Conservation (phyloP, 2,113 vertebrate genomes). For the Xenopus tropicalis region DNA sequence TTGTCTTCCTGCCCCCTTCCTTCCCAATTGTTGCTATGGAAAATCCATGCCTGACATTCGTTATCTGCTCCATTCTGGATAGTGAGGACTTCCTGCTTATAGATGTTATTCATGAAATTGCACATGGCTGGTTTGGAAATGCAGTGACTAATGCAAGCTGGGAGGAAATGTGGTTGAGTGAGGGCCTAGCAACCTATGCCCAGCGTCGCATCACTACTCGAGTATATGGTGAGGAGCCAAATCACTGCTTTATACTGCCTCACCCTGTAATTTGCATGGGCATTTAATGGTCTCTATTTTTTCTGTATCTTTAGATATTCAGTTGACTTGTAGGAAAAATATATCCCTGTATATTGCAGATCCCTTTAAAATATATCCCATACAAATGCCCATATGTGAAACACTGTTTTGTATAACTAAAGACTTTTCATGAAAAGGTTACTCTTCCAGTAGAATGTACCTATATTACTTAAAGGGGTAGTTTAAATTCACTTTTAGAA, state of each 20-base stretch:
- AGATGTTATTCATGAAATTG: constrained; percentile 90
- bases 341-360: no score
- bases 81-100: constrained; percentile 93
- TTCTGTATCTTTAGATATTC: no score
- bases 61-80: constrained; percentile 96
- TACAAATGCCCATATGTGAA: no score
- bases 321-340: no score
- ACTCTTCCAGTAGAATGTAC: no score
- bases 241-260: not conserved
- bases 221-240: constrained; percentile 74
- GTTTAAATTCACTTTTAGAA: no score
- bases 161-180: constrained; percentile 99
- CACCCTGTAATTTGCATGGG: no score
- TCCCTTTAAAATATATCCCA: no score
- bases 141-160: constrained; percentile 94
- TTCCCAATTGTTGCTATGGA: constrained; percentile 98
- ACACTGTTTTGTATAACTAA: no score
- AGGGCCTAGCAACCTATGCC: constrained; percentile 91
- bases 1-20: constrained; percentile 94
- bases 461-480: no score
- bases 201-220: constrained; percentile 91
- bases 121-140: constrained; percentile 96
- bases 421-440: no score
- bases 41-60: constrained; percentile 96
- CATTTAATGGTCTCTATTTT: no score